Evolutionary conservation across 1,140 invertebrate genomes (phyloP).

Genomic region (Lasioglossum albipes): DNA sequence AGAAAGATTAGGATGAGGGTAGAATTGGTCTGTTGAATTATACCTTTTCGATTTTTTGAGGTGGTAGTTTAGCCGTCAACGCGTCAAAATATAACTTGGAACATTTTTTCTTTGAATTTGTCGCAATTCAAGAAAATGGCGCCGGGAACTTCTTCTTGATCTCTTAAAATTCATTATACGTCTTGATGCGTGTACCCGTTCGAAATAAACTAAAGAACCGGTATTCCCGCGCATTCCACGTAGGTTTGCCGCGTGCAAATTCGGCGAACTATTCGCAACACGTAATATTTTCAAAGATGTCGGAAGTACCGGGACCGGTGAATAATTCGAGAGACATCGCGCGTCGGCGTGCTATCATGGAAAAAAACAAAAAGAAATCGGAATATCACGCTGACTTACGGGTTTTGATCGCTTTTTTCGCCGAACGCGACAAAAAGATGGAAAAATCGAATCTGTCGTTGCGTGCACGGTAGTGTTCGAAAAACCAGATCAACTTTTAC

Average conservation of each 20-base stretch:
- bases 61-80: no score
- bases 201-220: background rate
- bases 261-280: background rate
- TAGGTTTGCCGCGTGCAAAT: slow-evolving; percentile 16
- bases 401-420: background rate
- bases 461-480: no score
- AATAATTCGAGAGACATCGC: background rate
- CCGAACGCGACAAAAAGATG: no score
- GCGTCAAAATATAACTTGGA: no score
- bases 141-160: background rate
- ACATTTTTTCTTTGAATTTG: no score
- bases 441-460: no score
- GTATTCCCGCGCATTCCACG: background rate
- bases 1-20: no score
- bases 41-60: no score
- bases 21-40: no score
- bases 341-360: background rate
- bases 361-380: background rate
- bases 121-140: no score
- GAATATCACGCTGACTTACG: background rate
- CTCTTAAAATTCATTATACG: slow-evolving; percentile 28
- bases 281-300: slow-evolving; percentile 17
- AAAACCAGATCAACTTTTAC: no score
- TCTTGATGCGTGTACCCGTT: no score
- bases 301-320: background rate